Percentiles rank a stretch among this genome's conserved stretches.
Evolutionary conservation across 1,140 invertebrate species (phyloP).

Genomic region (Drosophila lacteicornis): DNA sequence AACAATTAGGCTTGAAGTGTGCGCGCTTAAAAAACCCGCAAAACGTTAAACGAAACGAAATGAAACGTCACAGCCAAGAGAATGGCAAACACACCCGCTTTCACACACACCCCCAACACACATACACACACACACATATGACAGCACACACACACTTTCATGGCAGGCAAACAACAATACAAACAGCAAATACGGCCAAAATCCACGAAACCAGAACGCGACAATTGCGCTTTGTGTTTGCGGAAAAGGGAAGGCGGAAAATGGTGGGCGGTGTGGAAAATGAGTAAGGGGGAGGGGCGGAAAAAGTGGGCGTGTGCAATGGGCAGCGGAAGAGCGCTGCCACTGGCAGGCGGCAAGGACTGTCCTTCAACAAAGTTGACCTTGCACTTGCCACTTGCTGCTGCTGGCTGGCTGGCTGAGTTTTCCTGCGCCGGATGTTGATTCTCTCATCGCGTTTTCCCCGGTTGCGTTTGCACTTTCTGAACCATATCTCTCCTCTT

Average conservation of each 20-base stretch:
- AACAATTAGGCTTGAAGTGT: slow-evolving; percentile 26
- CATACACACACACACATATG: slow-evolving; percentile 2
- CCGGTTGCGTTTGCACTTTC: slow-evolving; percentile 24
- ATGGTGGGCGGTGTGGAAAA: neutral
- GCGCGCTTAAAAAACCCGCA: slow-evolving; percentile 46
- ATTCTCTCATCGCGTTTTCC: slow-evolving; percentile 61
- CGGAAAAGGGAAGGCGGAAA: slow-evolving; percentile 15
- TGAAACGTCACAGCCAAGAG: slow-evolving; percentile 63
- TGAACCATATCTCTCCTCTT: slow-evolving; percentile 20
- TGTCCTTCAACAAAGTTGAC: slow-evolving; percentile 81
- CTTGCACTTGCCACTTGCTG: slow-evolving; percentile 82
- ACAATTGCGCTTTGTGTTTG: slow-evolving; percentile 51
- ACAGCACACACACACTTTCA: neutral
- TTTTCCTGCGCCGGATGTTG: slow-evolving; percentile 69
- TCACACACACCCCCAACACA: slow-evolving; percentile 18
- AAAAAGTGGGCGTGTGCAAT: slow-evolving; percentile 4
- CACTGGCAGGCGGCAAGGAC: slow-evolving; percentile 48
- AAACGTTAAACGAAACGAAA: slow-evolving; percentile 76
- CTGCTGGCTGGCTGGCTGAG: slow-evolving; percentile 48
- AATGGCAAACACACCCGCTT: slow-evolving; percentile 44
- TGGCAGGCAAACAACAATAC: slow-evolving; percentile 42
- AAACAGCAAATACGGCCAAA: slow-evolving; percentile 57
- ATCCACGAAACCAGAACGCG: slow-evolving; percentile 61
- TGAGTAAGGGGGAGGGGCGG: neutral
- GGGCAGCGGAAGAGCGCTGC: slow-evolving; percentile 21